Conservation (phyloP, 2,797 vertebrate genomes). For the Lophotriccus pileatus region DNA sequence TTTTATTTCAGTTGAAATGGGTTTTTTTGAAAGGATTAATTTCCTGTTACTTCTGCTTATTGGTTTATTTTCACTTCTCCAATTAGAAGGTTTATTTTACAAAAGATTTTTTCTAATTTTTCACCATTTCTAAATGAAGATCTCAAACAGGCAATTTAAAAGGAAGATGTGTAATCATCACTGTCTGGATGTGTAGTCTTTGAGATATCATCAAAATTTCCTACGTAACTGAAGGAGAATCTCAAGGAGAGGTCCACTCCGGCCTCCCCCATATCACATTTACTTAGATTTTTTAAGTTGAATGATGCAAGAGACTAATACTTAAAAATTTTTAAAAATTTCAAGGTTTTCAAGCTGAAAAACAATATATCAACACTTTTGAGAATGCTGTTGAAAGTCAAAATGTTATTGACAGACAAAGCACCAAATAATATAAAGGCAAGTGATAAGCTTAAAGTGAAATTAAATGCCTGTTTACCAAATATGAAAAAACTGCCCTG, state of each 20-base stretch:
- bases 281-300: background rate
- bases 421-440: background rate
- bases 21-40: background rate
- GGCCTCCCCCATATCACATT: background rate
- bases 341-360: background rate
- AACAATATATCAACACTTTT: background rate
- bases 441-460: background rate
- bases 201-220: background rate
- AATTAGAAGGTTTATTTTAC: background rate
- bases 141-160: background rate
- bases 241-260: background rate
- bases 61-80: background rate
- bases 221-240: background rate
- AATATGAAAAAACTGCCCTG: background rate
- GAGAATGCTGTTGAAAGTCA: background rate
- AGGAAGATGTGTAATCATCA: background rate
- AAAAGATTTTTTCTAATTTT: background rate
- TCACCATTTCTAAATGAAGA: background rate
- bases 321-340: background rate
- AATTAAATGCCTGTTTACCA: background rate
- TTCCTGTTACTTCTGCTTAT: background rate
- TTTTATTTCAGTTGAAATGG: background rate
- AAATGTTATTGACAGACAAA: background rate
- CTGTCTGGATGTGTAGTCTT: background rate
- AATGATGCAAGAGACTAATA: background rate